Evolutionary conservation across 2,113 vertebrate genomes (phyloP).

Genomic region (Toxotes chatareus): DNA sequence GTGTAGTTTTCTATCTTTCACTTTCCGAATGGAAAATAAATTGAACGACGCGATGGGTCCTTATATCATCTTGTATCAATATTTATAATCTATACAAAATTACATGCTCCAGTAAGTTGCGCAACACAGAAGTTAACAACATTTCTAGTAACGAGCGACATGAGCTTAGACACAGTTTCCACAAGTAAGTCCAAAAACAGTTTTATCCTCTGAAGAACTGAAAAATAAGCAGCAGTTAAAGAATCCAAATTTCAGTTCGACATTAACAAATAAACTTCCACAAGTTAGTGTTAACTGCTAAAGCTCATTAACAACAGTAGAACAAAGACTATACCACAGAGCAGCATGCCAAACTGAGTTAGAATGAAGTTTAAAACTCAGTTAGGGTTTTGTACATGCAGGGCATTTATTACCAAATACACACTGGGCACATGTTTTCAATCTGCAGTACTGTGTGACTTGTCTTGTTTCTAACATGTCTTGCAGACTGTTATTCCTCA

Average conservation of each 20-base stretch:
- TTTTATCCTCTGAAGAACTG: not conserved
- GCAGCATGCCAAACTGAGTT: slow-evolving; percentile 11
- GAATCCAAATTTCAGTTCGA: too few species aligned
- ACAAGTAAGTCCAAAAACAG: not conserved
- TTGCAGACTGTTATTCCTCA: slow-evolving; percentile 36
- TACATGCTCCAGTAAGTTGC: not conserved
- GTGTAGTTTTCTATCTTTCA: not conserved
- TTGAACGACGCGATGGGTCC: not conserved
- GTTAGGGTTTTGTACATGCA: slow-evolving; percentile 8
- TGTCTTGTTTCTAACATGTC: slow-evolving; percentile 49
- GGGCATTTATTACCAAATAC: slow-evolving; percentile 17
- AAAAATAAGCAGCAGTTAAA: not conserved
- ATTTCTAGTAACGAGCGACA: not conserved
- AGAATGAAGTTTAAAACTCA: slow-evolving; percentile 19
- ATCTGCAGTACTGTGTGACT: slow-evolving; percentile 29
- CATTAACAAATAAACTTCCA: not conserved
- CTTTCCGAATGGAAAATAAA: too few species aligned
- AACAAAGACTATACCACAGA: not conserved
- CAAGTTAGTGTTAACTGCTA: not conserved
- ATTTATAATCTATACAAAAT: not conserved
- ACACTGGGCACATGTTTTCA: slow-evolving; percentile 43
- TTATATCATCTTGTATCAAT: not conserved
- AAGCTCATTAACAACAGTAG: not conserved
- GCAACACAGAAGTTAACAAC: not conserved
- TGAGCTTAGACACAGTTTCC: not conserved